Base-by-base conservation (phyloP, 2,797 vertebrate species). In the Epinephelus coioides region DNA sequence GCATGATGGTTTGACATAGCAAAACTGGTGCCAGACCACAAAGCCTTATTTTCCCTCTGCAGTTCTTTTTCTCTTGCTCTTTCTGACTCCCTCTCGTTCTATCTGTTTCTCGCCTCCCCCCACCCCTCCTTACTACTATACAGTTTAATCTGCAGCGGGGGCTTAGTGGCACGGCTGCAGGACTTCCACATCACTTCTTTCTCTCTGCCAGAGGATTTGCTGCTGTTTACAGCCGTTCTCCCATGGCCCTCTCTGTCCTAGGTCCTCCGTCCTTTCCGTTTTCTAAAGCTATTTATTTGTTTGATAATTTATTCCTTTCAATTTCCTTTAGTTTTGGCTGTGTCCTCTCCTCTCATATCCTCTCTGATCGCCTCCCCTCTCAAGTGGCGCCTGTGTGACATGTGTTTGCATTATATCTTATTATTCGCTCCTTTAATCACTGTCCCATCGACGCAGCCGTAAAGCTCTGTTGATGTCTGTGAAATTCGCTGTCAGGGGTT, bases 81-180 rank as follows among this genome's bases (percentile, higher is more conserved):
- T 54, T 84, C 47, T 57, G 54, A 69, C 71, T 74, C 59, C 40
- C 62, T 43, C 67, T 72, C 69, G 25, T 30, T 65, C 85, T 72
- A 14, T 75, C 70, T 69, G 14, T 63, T 70, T 57, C 73, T 40
- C 60, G 12, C 25, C n/a, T 7, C 9, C 46, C 65, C 78, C 64
- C 62, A 30, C 72, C 73, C 80, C 82, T 87, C 77, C 78, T 89
- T 78, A 74, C 81, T 86, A 81, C 84, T 73, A 72, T 84, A 81
- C 74, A 84, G 88, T 93, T 92, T 93, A 94, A 92, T 92, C 91
- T 94, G 86, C 88, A 87, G 83, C 67, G 40, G 82, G 82, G 81
- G 90, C 88, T 94, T 93, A 94, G 89, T 78, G 72, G 87, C 87
- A 88, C 62, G 62, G 79, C 85, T 90, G 91, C 88, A 92, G 90